Base-by-base conservation (phyloP, 2,888 invertebrate genomes). In the Ormyrus rosae region DNA sequence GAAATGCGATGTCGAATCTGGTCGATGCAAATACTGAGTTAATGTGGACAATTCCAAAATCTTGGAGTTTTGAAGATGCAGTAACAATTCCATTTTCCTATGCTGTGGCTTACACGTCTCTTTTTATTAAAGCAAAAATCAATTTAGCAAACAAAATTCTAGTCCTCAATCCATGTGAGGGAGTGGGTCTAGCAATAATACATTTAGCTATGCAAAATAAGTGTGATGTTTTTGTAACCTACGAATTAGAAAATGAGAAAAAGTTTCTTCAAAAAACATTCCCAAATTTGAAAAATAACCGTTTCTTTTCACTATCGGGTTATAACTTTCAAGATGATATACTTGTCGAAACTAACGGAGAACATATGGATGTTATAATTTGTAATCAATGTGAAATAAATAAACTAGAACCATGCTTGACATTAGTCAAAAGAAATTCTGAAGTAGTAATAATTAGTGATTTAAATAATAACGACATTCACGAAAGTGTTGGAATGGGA, bases 251-350 rank as follows among this genome's bases (percentile, higher is more conserved):
- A 10, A 91, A 92, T 67, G 93, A 94, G 86, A 90, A 91, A 80
- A 91, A 92, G 10, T 93, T 92, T 86, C 89, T 94, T 65, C 91
- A 91, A 85, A 76, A 86, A 55, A 69, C 80, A 50, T 94, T 93
- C 86, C 93, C 94, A 2, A 85, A 86, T 82, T 93, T 91, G n/a
- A 87, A 88, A 5, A 93, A 93, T 63, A 86, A 89, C 60, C 93
- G 96, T 87, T 96, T 98, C 87, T 95, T 96, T 45, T 96, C 97
- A 90, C 96, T 97, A 8, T 93, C 96, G 86, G 95, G 96, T 89
- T 92, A 94, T 0, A 94, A 0, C 13, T 98, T 98, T 90, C 97
- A 97, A 89, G 93, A 94, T 84, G 94, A 97, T 93, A 93, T 99
- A 77, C 92, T 95, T 84, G 92, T 92, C 63, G 88, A 86, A 34